These are phyloP conservation scores for Xenopus laevis DNA, from an alignment of 2,113 vertebrate species.

Conservation along the genomic window DNA sequence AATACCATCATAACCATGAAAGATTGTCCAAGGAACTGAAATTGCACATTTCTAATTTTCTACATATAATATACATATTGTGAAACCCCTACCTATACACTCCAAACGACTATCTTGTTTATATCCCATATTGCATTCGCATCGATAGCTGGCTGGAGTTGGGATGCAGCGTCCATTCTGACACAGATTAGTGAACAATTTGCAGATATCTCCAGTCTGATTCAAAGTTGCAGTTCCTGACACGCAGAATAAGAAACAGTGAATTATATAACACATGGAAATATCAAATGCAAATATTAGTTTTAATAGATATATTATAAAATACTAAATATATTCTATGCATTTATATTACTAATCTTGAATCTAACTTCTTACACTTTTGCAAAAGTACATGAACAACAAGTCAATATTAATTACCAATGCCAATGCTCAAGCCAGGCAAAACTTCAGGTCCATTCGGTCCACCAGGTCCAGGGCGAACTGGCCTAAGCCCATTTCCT, in stretches of 20 bases:
- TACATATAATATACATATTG: too few relatives aligned
- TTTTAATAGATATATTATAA: too few relatives aligned
- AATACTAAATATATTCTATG: too few relatives aligned
- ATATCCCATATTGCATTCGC: constrained; percentile 98
- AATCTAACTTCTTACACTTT: too few relatives aligned
- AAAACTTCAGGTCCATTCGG: constrained; percentile 61
- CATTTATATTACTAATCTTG: too few relatives aligned
- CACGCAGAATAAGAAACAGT: neutral
- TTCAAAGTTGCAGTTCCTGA: constrained; percentile 80
- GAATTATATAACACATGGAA: neutral
- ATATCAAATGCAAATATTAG: neutral
- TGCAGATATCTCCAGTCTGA: constrained; percentile 90
- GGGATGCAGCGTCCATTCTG: constrained; percentile 93
- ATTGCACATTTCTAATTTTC: too few relatives aligned
- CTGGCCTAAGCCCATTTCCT: constrained; percentile 50
- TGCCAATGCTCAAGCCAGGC: constrained; percentile 55
- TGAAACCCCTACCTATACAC: constrained; percentile 80
- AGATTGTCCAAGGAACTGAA: too few relatives aligned
- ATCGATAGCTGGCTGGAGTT: constrained; percentile 86
- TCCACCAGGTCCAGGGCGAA: constrained; percentile 59
- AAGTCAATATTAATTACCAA: constrained; percentile 15
- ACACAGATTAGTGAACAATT: constrained; percentile 91
- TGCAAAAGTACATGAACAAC: too few relatives aligned
- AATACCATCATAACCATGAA: too few relatives aligned
- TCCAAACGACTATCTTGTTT: constrained; percentile 86